A percentile compares a stretch with the other conserved stretches of the same genome.
Evolutionary conservation across 2,113 vertebrate genomes (phyloP).

Genomic region (Pica pica): DNA sequence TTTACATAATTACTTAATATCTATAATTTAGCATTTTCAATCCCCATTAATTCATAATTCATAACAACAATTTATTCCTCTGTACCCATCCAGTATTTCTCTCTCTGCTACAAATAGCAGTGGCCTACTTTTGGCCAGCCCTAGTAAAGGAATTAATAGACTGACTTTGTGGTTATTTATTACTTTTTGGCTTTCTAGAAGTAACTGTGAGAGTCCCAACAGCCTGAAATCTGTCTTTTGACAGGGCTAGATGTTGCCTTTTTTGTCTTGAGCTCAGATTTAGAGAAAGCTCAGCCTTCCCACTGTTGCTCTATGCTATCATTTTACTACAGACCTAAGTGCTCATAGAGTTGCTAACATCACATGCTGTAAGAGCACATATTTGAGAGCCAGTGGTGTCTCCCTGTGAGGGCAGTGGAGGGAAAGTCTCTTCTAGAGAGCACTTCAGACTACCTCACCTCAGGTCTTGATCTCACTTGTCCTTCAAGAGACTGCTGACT

Average conservation of each 20-base stretch:
- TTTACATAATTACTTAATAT: conserved; percentile 42
- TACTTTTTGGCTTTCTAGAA: background rate
- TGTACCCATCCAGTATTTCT: background rate
- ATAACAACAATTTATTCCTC: background rate
- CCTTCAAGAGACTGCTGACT: background rate
- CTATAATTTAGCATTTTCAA: conserved; percentile 23
- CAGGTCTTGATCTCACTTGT: background rate
- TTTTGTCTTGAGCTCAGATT: background rate
- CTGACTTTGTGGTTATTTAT: background rate
- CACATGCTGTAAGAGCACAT: rapidly evolving
- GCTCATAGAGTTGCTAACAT: background rate
- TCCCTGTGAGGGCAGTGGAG: background rate
- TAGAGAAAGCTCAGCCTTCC: background rate
- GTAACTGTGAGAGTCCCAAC: background rate
- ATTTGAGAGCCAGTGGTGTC: background rate
- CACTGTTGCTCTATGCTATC: background rate
- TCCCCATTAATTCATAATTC: background rate
- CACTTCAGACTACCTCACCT: background rate
- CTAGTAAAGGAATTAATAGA: background rate
- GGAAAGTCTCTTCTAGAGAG: background rate
- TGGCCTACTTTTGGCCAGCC: background rate
- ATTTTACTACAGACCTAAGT: background rate
- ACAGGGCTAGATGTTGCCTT: background rate
- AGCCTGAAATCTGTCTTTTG: background rate
- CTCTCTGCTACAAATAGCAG: background rate